Conservation (phyloP, 1,140 invertebrate species). For the Aporrectodea caliginosa region DNA sequence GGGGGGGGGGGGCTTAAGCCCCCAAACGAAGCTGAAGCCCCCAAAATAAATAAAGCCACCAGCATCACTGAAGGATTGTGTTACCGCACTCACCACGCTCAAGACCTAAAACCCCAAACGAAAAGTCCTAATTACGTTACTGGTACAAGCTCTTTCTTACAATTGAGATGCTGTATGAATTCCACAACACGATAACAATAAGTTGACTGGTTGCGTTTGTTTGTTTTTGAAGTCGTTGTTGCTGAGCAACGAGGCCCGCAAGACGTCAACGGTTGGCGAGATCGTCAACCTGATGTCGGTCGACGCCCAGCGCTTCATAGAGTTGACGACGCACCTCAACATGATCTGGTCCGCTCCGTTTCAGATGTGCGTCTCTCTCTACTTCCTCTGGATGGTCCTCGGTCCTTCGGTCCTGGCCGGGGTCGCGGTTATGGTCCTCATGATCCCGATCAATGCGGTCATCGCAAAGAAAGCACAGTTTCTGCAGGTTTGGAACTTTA, state of each 20-base stretch:
- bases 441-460: slow-evolving; percentile 71
- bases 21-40: no score
- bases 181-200: no score
- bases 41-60: no score
- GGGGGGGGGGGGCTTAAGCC: no score
- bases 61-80: no score
- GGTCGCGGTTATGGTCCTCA: slow-evolving; percentile 58
- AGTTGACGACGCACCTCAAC: slow-evolving; percentile 72
- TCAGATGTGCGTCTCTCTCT: slow-evolving; percentile 77
- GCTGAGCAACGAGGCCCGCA: slow-evolving; percentile 47
- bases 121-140: no score
- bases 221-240: slow-evolving; percentile 55
- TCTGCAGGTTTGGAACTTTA: no score
- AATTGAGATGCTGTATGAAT: no score
- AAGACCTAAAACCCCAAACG: no score
- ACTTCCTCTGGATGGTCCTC: slow-evolving; percentile 76
- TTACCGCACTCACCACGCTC: no score
- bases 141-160: no score
- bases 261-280: slow-evolving; percentile 60
- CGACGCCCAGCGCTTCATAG: slow-evolving; percentile 58
- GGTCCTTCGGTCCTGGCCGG: slow-evolving; percentile 46
- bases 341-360: slow-evolving; percentile 95
- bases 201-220: no score
- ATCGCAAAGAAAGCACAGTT: slow-evolving; percentile 70
- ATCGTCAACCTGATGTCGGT: slow-evolving; percentile 63